Conservation (phyloP, 2,113 vertebrate genomes). For the Dolichotis patagonum region DNA sequence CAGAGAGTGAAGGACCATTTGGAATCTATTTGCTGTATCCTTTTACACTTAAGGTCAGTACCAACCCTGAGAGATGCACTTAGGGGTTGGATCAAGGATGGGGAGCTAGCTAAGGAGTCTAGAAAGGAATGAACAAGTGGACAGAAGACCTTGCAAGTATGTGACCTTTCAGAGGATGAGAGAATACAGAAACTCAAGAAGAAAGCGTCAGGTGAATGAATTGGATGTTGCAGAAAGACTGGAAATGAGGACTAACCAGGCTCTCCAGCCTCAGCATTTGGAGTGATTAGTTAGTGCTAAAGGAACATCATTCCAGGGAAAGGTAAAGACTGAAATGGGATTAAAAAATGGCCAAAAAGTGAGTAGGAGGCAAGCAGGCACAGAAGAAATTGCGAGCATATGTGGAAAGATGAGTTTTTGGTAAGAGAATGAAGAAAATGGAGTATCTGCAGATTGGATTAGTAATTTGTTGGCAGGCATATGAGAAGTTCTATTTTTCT, state of each 20-base stretch:
- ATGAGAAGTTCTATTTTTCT: not conserved
- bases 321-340: not conserved
- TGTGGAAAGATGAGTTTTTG: not conserved
- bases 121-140: not conserved
- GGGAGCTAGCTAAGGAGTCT: not conserved
- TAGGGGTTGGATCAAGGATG: not conserved
- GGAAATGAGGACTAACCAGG: not conserved
- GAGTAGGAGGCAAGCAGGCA: not conserved
- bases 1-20: not conserved
- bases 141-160: not conserved
- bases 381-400: not conserved
- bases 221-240: not conserved
- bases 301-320: not conserved
- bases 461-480: not conserved
- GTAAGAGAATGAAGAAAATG: slow-evolving; percentile 38
- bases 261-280: not conserved
- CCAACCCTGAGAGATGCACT: not conserved
- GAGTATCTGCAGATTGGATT: not conserved
- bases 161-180: not conserved
- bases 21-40: not conserved
- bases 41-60: not conserved
- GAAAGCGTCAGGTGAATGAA: not conserved
- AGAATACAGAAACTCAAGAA: not conserved
- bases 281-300: not conserved
- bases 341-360: not conserved